Base-by-base conservation (phyloP, 2,113 vertebrate genomes). In the Bufo bufo region DNA sequence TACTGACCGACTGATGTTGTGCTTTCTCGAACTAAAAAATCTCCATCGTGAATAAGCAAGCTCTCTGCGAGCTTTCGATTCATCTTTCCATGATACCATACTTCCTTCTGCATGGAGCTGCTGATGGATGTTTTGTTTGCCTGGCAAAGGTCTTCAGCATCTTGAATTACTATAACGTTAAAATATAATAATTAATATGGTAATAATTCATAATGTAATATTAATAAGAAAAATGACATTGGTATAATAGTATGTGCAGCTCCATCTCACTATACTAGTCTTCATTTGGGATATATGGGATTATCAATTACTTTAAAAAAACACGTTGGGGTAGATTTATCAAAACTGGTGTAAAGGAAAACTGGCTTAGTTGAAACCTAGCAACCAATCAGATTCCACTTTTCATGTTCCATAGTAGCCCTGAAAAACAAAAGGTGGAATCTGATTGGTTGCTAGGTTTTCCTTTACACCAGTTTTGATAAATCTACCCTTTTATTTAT, bases 1-100 rank as follows among this genome's bases (percentile, higher is more conserved):
- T 97, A 98, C 84, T 98, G 97, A 86, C 97, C 96, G 63, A 96
- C 94, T 80, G 96, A 96, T 0, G 96, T 96, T 59, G 93, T 93
- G 90, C 97, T 98, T 91, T 98, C 97, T 87, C 97, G 94, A 90
- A 98, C 96, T 93, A 99, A 92, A 92, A 98, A 99, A 90, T 99
- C 97, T 4, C 97, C 97, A 0, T 96, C 96, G 0, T 95, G 95
- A 66, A 94, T 93, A 85, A 99, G 93, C 20, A 98, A 96, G 10
- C 92, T 95, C 90, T 99, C 97, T 0, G 97, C 97, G 79, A 94
- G 94, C 91, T 95, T 95, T 90, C 97, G 93, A 91, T 95, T 96
- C 91, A 99, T 91, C 92, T 94, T 96, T 91, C 97, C 97, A 0
- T 98, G 97, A 91, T 96, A 99, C 95, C 97, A 98, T 71, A 93